Conservation (phyloP, 2,113 vertebrate species). For the Illadopsis cleaveri region DNA sequence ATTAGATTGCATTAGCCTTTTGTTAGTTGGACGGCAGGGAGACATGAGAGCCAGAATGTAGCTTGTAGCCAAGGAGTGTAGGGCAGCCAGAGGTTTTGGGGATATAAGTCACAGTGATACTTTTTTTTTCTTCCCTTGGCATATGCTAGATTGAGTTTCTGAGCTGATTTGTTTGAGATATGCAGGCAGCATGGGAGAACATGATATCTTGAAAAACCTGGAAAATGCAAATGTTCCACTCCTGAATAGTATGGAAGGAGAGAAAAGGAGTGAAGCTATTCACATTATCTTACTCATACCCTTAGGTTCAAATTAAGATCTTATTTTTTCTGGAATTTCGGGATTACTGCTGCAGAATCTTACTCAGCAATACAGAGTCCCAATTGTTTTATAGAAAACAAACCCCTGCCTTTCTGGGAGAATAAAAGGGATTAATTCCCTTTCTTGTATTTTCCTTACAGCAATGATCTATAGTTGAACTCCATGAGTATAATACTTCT, state of each 20-base stretch:
- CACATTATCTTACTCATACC: background rate
- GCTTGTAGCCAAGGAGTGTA: background rate
- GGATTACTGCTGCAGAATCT: background rate
- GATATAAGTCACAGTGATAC: background rate
- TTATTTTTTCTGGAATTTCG: background rate
- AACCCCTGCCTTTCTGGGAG: background rate
- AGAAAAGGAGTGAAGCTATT: background rate
- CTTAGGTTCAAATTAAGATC: background rate
- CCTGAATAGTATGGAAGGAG: background rate
- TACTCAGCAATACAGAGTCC: background rate
- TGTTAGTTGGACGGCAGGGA: background rate
- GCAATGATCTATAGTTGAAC: background rate
- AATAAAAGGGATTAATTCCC: background rate
- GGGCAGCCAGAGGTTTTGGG: background rate
- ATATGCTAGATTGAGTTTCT: background rate
- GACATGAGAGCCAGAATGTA: background rate
- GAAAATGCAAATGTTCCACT: background rate
- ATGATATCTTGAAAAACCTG: background rate
- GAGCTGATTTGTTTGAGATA: background rate
- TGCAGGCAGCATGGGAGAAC: background rate
- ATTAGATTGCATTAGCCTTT: background rate
- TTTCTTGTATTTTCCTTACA: background rate
- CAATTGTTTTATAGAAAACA: background rate
- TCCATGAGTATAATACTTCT: background rate
- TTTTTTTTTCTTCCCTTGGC: background rate